Base-by-base conservation (phyloP, 1,140 invertebrate species). In the Oncopeltus fasciatus region DNA sequence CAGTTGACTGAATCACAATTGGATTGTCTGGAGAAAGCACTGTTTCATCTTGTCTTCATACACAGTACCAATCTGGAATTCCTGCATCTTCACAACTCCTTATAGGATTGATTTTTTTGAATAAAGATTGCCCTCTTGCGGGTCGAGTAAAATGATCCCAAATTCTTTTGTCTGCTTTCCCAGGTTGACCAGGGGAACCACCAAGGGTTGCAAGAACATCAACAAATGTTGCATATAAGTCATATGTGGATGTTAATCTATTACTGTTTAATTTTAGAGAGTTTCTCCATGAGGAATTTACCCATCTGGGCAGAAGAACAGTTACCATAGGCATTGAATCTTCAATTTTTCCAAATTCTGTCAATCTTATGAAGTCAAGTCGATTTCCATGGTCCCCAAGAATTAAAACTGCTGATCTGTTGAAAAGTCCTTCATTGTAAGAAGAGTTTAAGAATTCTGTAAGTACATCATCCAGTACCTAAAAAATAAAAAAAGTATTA, bases 321-420 rank as follows among this genome's bases (percentile, higher is more conserved):
- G 74, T 75, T 62, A 81, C 72, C 67, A 80, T 79, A 18, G 81
- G 81, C 60, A 82, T 71, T 31, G 76, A 66, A 67, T 81, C 80
- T 68, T 83, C 81, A 8, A 81, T 66, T 64, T 76, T 74, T 0
- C 81, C 81, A 9, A 80, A 70, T 49, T 74, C 72, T 0, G 80
- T 80, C 27, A 72, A 64, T 18, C 80, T 67, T 49, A 82, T 76
- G 5, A 67, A 61, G 44, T 78, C 79, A 65, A 78, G 80, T 21
- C 81, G 64, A 62, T 78, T 75, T 5, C 78, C 79, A 65, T 80
- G 78, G 68, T 80, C 79, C 57, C 74, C 74, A 67, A 79, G 70
- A 0, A 80, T 26, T 8, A 80, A 70, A 3, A 80, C 64, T 9
- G 80, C 57, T 1, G 78, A 73, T 62, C 78, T 75, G 43, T 80